Evolutionary conservation across 2,113 vertebrate species (phyloP).

Genomic region (Rhabdomys dilectus): DNA sequence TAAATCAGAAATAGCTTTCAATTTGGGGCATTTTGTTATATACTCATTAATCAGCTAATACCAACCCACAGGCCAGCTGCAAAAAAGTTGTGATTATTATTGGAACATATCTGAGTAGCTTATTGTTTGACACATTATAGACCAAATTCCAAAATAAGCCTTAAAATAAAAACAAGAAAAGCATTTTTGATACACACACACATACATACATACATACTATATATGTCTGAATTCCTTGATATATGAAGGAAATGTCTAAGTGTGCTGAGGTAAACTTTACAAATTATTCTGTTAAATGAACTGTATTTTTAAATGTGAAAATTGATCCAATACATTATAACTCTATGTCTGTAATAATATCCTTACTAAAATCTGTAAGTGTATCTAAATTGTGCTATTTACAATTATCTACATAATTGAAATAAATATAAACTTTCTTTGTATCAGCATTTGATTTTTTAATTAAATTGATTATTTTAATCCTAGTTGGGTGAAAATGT

Average conservation of each 20-base stretch:
- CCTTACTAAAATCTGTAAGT: conserved; percentile 45
- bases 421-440: conserved; percentile 15
- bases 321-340: conserved; percentile 43
- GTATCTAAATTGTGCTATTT: neutral
- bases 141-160: conserved; percentile 46
- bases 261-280: conserved; percentile 52
- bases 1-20: conserved; percentile 76
- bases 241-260: conserved; percentile 40
- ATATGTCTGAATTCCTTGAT: conserved; percentile 40
- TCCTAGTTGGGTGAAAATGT: conserved; percentile 14
- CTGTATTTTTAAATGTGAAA: conserved; percentile 34
- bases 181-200: neutral
- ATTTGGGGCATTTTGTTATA: conserved; percentile 71
- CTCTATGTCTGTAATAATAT: neutral
- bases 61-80: conserved; percentile 29
- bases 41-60: conserved; percentile 58
- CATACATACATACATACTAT: neutral
- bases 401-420: neutral
- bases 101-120: conserved; percentile 46
- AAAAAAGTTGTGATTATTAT: conserved; percentile 59
- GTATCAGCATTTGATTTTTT: conserved; percentile 25
- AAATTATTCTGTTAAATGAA: conserved; percentile 63
- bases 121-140: conserved; percentile 35
- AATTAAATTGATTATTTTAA: conserved; percentile 61
- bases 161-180: conserved; percentile 60